Evolutionary conservation across 2,888 invertebrate species (phyloP).

Genomic region (Himalopsyche tibetana): DNA sequence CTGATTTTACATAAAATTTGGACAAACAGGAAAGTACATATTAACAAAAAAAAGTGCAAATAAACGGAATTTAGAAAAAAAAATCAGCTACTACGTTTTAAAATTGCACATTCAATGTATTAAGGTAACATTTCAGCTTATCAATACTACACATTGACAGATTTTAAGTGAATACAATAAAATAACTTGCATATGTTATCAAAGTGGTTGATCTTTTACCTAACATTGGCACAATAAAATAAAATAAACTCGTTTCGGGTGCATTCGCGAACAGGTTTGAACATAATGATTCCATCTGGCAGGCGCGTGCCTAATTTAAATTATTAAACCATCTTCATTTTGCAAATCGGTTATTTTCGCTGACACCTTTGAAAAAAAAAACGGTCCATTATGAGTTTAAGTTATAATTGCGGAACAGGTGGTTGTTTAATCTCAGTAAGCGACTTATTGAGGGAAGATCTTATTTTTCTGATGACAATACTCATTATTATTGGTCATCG

Average conservation of each 20-base stretch:
- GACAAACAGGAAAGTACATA: too few species aligned
- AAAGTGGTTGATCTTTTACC: slow-evolving; percentile 8
- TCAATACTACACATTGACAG: too few species aligned
- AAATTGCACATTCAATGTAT: too few species aligned
- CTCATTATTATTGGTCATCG: too few species aligned
- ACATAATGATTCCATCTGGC: neutral
- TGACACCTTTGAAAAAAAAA: slow-evolving; percentile 3
- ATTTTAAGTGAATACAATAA: neutral
- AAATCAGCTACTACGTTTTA: too few species aligned
- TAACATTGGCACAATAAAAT: neutral
- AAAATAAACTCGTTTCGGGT: slow-evolving; percentile 24
- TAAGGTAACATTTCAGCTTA: too few species aligned
- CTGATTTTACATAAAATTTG: too few species aligned
- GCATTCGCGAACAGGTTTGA: slow-evolving; percentile 21
- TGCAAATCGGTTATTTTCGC: slow-evolving; percentile 18
- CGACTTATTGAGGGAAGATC: neutral
- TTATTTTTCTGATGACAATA: too few species aligned
- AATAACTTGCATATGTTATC: neutral
- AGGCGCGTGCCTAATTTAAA: slow-evolving; percentile 26
- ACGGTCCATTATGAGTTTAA: neutral
- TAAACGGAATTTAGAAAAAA: too few species aligned
- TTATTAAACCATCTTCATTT: slow-evolving; percentile 30
- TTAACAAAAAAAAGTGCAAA: too few species aligned
- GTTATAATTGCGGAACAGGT: neutral
- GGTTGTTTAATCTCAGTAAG: neutral